Conservation (phyloP, 2,888 invertebrate species). For the Pocota personata region DNA sequence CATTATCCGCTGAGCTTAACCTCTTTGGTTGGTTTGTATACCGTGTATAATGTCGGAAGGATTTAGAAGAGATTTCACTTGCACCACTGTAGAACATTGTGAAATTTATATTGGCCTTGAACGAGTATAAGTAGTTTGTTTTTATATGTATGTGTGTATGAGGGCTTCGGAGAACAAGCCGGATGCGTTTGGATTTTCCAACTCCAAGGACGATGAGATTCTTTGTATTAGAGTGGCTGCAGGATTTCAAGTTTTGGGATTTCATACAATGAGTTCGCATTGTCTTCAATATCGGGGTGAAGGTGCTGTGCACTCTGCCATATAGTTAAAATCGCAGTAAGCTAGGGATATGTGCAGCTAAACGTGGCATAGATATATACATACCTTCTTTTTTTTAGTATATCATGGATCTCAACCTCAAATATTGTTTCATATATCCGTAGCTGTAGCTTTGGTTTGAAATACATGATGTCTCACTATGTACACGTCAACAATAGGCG, state of each 20-base stretch:
- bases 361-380: too few species aligned
- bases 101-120: slow-evolving; percentile 25
- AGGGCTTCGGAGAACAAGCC: neutral
- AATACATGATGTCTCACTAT: too few species aligned
- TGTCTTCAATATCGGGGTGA: neutral
- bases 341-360: neutral
- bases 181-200: neutral
- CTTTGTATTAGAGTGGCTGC: slow-evolving; percentile 4
- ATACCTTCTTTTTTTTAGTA: too few species aligned
- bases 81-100: slow-evolving; percentile 2
- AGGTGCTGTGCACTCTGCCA: neutral
- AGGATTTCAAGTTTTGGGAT: neutral
- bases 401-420: too few species aligned
- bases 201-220: slow-evolving; percentile 14
- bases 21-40: slow-evolving; percentile 44
- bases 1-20: slow-evolving; percentile 57
- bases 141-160: neutral
- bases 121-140: neutral
- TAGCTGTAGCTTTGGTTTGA: too few species aligned
- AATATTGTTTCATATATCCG: too few species aligned
- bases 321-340: neutral
- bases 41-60: slow-evolving; percentile 40
- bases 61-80: slow-evolving; percentile 45
- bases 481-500: too few species aligned
- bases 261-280: neutral